Evolutionary conservation across 2,113 vertebrate species (phyloP).

Genomic region (Anseranas semipalmata): DNA sequence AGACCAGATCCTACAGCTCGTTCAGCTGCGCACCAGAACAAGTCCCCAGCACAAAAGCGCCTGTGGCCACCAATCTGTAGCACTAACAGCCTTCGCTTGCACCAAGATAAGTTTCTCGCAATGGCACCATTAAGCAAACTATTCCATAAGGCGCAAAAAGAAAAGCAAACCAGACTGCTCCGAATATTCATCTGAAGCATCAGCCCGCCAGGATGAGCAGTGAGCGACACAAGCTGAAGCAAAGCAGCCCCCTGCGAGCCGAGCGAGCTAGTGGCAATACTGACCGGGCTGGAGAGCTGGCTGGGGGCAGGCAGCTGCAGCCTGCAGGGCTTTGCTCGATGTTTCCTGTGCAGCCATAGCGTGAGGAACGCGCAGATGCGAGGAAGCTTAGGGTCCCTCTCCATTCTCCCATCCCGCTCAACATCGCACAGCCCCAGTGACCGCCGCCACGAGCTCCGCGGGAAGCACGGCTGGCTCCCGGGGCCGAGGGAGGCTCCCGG

Average conservation of each 20-base stretch:
- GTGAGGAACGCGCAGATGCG: constrained; percentile 73
- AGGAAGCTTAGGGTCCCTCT: constrained; percentile 75
- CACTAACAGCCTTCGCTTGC: neutral
- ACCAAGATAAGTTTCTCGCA: fast-evolving
- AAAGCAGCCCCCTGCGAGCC: neutral
- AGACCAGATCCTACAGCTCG: neutral
- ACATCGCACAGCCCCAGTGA: neutral
- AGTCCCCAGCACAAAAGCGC: neutral
- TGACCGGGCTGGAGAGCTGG: constrained; percentile 72
- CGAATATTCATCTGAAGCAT: fast-evolving
- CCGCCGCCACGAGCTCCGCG: fast-evolving
- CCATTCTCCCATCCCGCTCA: constrained; percentile 71
- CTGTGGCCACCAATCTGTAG: fast-evolving
- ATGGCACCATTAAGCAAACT: fast-evolving
- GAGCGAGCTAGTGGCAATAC: constrained; percentile 8
- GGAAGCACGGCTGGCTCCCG: neutral
- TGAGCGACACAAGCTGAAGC: neutral
- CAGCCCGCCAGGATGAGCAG: neutral
- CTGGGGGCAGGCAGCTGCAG: constrained; percentile 61
- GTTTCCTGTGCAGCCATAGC: constrained; percentile 78
- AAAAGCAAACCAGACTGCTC: neutral
- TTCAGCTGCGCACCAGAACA: neutral
- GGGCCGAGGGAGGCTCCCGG: neutral
- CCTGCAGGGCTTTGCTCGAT: constrained; percentile 71
- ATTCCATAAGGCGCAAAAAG: neutral